phyloP scores from a whole-genome alignment of 2,888 invertebrate species.

The Clusia tigrina region DNA sequence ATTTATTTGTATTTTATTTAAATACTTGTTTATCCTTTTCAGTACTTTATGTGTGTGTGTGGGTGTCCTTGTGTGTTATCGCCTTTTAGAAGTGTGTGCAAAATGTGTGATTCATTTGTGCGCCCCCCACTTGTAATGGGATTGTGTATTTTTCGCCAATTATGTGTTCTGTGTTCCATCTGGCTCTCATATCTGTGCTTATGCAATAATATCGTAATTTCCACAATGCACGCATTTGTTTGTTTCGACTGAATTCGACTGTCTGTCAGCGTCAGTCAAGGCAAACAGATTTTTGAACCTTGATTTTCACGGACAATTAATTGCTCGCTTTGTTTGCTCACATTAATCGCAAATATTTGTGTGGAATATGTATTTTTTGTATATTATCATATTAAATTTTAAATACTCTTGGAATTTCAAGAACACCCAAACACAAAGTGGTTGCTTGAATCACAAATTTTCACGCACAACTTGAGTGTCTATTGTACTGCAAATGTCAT shows the following conservation, averaged over 20 bases:
- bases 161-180: background rate
- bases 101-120: background rate
- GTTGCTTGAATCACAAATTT: constrained; percentile 20
- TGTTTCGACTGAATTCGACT: background rate
- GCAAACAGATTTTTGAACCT: constrained; percentile 35
- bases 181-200: background rate
- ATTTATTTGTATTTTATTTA: background rate
- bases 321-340: background rate
- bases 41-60: background rate
- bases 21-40: background rate
- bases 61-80: background rate
- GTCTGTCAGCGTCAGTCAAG: background rate
- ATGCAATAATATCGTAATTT: background rate
- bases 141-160: background rate
- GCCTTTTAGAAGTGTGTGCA: too few species aligned
- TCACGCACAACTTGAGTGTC: too few species aligned
- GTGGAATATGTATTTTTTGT: constrained; percentile 4
- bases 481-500: too few species aligned
- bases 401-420: constrained; percentile 3
- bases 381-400: background rate
- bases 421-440: background rate
- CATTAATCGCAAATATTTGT: background rate
- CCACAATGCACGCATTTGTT: background rate
- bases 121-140: background rate
- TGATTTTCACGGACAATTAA: constrained; percentile 46